These are phyloP conservation scores for Phylloscopus collybita DNA, from an alignment of 2,797 vertebrate species.

Conservation along the genomic window DNA sequence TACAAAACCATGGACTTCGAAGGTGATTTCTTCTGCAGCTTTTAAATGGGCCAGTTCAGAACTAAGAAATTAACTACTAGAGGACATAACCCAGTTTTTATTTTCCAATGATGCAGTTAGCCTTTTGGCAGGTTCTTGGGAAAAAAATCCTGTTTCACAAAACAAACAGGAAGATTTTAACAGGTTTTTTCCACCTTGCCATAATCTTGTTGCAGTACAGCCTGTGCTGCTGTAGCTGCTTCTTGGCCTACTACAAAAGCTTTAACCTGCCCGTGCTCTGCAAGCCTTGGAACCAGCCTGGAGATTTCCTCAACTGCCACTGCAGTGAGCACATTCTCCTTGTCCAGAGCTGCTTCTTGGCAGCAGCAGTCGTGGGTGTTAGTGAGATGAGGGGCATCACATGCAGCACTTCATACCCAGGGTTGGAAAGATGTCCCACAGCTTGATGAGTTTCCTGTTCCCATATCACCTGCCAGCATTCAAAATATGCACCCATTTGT, in stretches of 20 bases:
- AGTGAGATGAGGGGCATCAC: not conserved
- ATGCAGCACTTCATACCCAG: not conserved
- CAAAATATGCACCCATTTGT: not conserved
- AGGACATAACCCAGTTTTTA: not conserved
- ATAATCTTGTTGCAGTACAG: not conserved
- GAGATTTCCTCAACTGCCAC: not conserved
- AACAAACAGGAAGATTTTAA: not conserved
- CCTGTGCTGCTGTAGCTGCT: not conserved
- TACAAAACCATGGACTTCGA: not conserved
- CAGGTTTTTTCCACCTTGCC: not conserved
- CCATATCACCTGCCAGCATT: not conserved
- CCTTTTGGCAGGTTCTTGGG: not conserved
- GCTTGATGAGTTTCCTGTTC: not conserved
- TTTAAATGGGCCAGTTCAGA: not conserved
- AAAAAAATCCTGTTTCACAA: not conserved
- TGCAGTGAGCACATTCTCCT: not conserved
- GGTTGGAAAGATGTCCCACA: not conserved
- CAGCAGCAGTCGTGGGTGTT: not conserved
- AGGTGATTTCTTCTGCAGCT: not conserved
- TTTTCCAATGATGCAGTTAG: not conserved
- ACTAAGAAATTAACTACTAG: not conserved
- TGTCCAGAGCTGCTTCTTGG: constrained; percentile 32
- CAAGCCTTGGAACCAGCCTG: not conserved
- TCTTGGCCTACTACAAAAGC: not conserved
- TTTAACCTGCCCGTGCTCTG: not conserved